Conservation (phyloP, 2,888 invertebrate species). For the Rotaria sp. region DNA sequence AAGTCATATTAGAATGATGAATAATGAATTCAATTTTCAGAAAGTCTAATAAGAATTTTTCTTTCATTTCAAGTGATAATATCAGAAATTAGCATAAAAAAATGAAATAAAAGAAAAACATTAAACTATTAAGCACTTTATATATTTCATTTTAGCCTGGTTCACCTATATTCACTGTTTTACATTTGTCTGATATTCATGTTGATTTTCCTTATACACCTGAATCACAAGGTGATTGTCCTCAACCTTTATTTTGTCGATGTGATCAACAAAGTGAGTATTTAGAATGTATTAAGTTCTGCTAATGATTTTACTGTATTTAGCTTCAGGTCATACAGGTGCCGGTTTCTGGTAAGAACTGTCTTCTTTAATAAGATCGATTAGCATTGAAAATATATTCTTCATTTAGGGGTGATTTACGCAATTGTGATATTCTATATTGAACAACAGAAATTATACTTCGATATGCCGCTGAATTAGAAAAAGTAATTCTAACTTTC, state of each 20-base stretch:
- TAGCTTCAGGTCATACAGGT: background rate
- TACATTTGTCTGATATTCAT: constrained; percentile 84
- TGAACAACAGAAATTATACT: constrained; percentile 85
- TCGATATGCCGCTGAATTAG: constrained; percentile 57
- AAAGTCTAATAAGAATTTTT: no score
- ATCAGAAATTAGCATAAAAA: no score
- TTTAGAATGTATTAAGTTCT: background rate
- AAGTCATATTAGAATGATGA: background rate
- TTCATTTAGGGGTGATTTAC: constrained; percentile 73
- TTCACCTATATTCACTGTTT: constrained; percentile 62
- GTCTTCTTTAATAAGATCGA: no score
- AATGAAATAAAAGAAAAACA: background rate
- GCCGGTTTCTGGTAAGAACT: constrained; percentile 15
- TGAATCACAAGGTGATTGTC: constrained; percentile 66
- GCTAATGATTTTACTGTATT: background rate
- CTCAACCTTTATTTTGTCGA: constrained; percentile 72
- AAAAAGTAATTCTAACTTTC: constrained; percentile 43
- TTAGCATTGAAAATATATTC: no score
- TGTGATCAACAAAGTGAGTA: constrained; percentile 45
- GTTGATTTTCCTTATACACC: constrained; percentile 68
- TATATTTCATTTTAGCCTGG: background rate
- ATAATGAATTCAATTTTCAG: no score
- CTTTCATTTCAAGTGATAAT: no score
- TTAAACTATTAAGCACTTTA: background rate
- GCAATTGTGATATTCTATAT: constrained; percentile 86